Percentiles rank a stretch among this genome's conserved stretches.
These are phyloP conservation scores for Pseudolaguvia tuberculata DNA, from an alignment of 2,113 vertebrate genomes.

Conservation along the genomic window DNA sequence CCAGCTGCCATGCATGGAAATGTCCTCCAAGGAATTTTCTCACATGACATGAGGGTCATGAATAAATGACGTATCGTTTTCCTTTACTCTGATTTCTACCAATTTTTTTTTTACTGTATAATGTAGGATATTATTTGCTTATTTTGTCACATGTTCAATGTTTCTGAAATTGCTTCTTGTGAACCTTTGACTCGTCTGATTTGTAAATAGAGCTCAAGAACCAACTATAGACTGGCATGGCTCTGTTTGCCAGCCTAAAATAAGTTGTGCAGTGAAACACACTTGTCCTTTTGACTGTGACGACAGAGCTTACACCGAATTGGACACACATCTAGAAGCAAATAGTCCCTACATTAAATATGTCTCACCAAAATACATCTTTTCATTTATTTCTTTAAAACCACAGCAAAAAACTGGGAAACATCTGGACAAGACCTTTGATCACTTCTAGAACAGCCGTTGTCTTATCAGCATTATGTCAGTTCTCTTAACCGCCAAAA, in stretches of 20 bases:
- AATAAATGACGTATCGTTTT: background rate
- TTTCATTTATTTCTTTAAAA: no score
- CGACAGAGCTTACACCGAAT: no score
- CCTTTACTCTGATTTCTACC: background rate
- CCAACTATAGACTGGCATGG: background rate
- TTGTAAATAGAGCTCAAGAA: constrained; percentile 18
- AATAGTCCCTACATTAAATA: no score
- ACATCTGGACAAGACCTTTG: no score
- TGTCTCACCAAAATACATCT: no score
- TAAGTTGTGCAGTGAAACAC: constrained; percentile 16
- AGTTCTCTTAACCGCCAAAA: no score
- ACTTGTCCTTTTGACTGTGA: constrained; percentile 18
- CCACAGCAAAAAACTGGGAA: no score
- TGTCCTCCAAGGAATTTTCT: constrained; percentile 7
- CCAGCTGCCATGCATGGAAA: constrained; percentile 11
- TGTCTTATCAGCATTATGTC: no score
- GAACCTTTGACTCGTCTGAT: constrained; percentile 1
- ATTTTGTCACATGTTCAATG: background rate
- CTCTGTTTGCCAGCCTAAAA: constrained; percentile 24
- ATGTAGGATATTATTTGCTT: background rate
- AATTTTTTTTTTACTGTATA: background rate
- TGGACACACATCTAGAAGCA: no score
- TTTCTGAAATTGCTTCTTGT: constrained; percentile 12
- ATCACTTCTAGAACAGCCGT: no score
- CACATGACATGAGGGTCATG: constrained; percentile 17